These are phyloP conservation scores for Protaetia brevitarsis DNA, from an alignment of 1,140 invertebrate species.

Conservation along the genomic window DNA sequence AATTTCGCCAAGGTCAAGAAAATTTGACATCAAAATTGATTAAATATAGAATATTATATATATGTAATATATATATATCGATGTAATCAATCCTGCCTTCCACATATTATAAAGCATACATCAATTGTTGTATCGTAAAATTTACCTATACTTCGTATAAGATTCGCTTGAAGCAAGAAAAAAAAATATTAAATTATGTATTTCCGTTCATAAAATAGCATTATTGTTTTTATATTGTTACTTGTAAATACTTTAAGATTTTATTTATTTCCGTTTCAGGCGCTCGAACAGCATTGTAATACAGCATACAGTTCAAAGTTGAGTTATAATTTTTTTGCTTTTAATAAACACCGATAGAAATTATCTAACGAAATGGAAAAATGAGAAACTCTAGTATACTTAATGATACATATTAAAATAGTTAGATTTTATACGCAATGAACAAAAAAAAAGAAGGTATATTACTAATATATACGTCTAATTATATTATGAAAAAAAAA, in stretches of 20 bases:
- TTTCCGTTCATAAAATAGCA: background rate
- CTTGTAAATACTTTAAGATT: background rate
- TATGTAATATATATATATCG: background rate
- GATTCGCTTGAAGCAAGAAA: background rate
- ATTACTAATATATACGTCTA: background rate
- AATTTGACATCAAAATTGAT: background rate
- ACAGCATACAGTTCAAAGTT: conserved; percentile 24
- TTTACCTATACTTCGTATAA: background rate
- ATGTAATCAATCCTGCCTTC: background rate
- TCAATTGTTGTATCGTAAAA: conserved; percentile 4
- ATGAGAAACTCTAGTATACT: background rate
- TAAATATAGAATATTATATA: background rate
- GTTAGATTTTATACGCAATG: conserved; percentile 31
- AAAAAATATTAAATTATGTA: background rate
- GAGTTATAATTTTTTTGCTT: conserved; percentile 2
- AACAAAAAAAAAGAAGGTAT: background rate
- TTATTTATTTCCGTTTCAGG: conserved; percentile 20
- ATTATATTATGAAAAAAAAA: conserved; percentile 3
- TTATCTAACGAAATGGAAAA: background rate
- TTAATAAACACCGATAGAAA: background rate
- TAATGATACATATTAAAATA: conserved; percentile 21
- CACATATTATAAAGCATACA: conserved; percentile 3
- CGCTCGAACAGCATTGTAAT: conserved; percentile 5
- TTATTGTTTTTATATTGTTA: background rate
- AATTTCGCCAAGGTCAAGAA: no score